Percentiles rank a stretch among this genome's conserved stretches.
Evolutionary conservation across 2,113 vertebrate species (phyloP).

Genomic region (Cardinalis cardinalis): DNA sequence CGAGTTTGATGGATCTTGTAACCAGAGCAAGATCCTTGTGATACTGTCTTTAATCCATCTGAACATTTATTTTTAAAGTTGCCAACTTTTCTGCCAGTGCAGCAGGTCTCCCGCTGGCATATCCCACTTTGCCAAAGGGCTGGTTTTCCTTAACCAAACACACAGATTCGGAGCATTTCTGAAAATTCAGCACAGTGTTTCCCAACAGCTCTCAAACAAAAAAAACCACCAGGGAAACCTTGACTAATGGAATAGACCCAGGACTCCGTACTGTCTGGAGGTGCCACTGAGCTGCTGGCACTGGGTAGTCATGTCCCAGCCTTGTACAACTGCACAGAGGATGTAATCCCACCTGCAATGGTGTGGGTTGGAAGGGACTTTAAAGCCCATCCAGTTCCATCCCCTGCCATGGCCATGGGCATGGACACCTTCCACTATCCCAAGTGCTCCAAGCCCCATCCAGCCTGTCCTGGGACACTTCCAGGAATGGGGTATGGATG

Average conservation of each 20-base stretch:
- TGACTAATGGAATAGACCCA: fast-evolving
- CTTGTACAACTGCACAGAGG: background rate
- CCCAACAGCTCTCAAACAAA: background rate
- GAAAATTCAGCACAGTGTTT: background rate
- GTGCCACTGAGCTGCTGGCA: fast-evolving
- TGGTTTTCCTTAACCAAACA: background rate
- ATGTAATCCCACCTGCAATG: background rate
- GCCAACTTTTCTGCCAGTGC: background rate
- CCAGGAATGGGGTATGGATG: background rate
- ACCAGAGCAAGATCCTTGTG: background rate
- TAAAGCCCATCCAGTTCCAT: background rate
- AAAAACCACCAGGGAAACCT: background rate
- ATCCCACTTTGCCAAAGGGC: background rate
- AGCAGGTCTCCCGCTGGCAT: background rate
- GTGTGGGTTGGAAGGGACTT: background rate
- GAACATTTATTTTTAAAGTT: background rate
- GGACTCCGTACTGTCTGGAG: fast-evolving
- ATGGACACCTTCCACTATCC: background rate
- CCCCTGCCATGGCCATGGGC: background rate
- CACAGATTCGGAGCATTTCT: background rate
- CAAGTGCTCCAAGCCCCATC: background rate
- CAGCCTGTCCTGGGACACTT: background rate
- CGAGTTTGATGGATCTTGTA: background rate
- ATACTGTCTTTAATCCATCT: background rate
- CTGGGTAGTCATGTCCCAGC: fast-evolving